Evolutionary conservation across 2,113 vertebrate genomes (phyloP), one percentile per base, ranked within the genome.

Genomic region (Aythya baeri): DNA sequence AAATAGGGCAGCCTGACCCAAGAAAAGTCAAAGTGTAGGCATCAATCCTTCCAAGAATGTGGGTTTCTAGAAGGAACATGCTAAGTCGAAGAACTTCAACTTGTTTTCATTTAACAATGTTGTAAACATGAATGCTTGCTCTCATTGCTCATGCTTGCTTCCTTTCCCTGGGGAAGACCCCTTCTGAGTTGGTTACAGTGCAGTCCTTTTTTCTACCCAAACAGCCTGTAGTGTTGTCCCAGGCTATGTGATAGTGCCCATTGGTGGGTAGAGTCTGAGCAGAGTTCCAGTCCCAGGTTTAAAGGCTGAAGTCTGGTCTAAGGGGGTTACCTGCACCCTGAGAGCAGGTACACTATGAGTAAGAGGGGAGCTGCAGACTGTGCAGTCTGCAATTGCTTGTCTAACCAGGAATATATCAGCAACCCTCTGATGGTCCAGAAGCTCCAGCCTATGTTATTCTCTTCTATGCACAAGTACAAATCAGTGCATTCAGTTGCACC

Each of bases 121-220:
- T 77, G 3, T 46, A 77, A 46, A 20, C 0, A 0, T n/a, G 41
- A 5, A n/a, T 21, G 7, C 38, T 57, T 66, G 63, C 34, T 88
- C 32, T 70, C 8, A 17, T 11, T 18, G 7, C 3, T 61, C 0
- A 0, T 32, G 8, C 41, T 83, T 62, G 7, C 4, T 61, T 8
- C 14, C 27, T 83, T 74, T 73, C 12, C 22, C 11, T 26, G 12
- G 13, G 14, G 36, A 92, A 87, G 31, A 79, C 2, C 4, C 79
- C 1, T 4, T 88, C 6, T 13, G 49, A 12, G 2, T 11, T 46
- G 4, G 31, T 68, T 38, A 26, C 49, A 38, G 34, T 29, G n/a
- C 70, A 72, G 70, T 20, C 9, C 10, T 9, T 38, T 44, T 23
- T 22, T 32, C 66, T 68, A 29, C 25, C 17, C 26, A 65, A 26